These are phyloP conservation scores for Drosophila austrosaltans DNA, from an alignment of 2,888 invertebrate genomes.

Conservation along the genomic window DNA sequence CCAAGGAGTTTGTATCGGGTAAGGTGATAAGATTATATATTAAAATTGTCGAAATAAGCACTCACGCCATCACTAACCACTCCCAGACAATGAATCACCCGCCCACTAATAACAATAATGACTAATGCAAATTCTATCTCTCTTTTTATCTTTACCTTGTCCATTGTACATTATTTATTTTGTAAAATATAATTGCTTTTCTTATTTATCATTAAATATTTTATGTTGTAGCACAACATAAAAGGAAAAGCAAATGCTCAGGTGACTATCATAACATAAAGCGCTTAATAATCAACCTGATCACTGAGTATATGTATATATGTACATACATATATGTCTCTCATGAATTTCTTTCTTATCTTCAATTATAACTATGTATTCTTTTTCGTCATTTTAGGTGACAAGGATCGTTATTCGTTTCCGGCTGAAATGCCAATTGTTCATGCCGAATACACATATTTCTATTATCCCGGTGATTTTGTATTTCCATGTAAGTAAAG, in stretches of 20 bases:
- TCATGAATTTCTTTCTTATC: background rate
- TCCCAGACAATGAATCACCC: constrained; percentile 16
- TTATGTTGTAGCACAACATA: constrained; percentile 85
- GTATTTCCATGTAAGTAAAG: constrained; percentile 91
- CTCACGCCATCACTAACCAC: constrained; percentile 13
- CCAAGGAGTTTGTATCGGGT: constrained; percentile 93
- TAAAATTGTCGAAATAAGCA: constrained; percentile 4
- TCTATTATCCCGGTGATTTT: constrained; percentile 96
- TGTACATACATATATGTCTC: background rate
- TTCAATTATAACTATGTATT: background rate
- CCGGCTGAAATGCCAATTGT: constrained; percentile 95
- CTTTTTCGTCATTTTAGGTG: constrained; percentile 84
- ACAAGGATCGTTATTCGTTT: constrained; percentile 90
- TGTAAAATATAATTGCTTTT: constrained; percentile 61
- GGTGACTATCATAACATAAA: constrained; percentile 76
- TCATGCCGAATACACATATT: constrained; percentile 98
- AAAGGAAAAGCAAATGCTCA: constrained; percentile 84
- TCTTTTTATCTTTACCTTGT: constrained; percentile 8
- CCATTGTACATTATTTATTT: constrained; percentile 22
- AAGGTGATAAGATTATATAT: constrained; percentile 40
- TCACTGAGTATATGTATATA: constrained; percentile 19
- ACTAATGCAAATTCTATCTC: constrained; percentile 27
- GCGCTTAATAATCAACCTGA: constrained; percentile 1
- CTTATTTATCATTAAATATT: constrained; percentile 42
- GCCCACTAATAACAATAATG: constrained; percentile 22